Evolutionary conservation across 1,140 invertebrate species (phyloP), one percentile per base, ranked within the genome.

Genomic region (Phortica variegata): DNA sequence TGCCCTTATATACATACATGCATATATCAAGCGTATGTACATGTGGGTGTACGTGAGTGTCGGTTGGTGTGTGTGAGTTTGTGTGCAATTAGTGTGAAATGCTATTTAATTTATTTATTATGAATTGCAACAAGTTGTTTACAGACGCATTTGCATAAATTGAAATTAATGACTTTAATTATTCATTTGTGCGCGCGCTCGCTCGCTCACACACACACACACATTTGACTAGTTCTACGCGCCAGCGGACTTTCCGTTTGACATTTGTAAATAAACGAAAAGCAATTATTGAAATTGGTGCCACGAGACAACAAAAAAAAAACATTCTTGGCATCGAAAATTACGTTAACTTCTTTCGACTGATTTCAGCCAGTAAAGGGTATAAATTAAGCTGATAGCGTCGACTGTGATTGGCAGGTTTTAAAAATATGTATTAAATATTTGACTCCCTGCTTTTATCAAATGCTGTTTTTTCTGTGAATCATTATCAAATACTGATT

Each of bases 101-200:
- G 63, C 65, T 61, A 57, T 69, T 68, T 68, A 68, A 68, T 68
- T 68, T 68, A 68, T 68, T 68, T 68, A 68, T 68, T 68, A 68
- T 68, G 63, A 68, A 68, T 68, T 68, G 63, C 63, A 68, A 68
- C 63, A 68, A 68, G 65, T 68, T 68, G 63, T 68, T 68, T 68
- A 69, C 63, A 68, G 63, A 68, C 63, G 65, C 63, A 68, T 68
- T 68, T 68, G 65, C 63, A 68, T 68, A 68, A 68, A 68, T 68
- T 68, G 63, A 68, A 68, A 68, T 68, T 68, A 68, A 68, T 68
- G 63, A 69, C 63, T 69, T 68, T 63, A 69, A 66, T 66, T 66
- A 66, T 66, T 66, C 60, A 66, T 63, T 41, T 51, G 44, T 65
- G 31, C 18, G 21, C 42, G 26, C 12, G 26, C 10, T 6, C 23